Conservation (phyloP, 1,140 invertebrate genomes). For the Papilio aristodemus region DNA sequence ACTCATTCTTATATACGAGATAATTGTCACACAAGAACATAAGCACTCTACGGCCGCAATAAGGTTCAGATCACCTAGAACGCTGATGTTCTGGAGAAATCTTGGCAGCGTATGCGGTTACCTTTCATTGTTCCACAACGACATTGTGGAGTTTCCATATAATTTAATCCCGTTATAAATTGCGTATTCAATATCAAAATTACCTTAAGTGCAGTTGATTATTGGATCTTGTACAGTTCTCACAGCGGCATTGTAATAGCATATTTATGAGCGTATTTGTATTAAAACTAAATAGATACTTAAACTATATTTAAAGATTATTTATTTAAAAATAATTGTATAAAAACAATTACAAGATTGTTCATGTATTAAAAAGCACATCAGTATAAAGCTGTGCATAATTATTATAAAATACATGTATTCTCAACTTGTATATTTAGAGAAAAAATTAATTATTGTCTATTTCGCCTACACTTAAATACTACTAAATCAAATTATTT, state of each 20-base stretch:
- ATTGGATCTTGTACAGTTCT: conserved; percentile 4
- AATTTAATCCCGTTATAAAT: conserved; percentile 23
- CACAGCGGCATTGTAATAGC: neutral
- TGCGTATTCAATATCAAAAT: conserved; percentile 28
- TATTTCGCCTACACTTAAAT: too few species aligned
- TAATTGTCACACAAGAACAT: conserved; percentile 26
- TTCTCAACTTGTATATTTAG: too few species aligned
- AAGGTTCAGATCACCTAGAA: conserved; percentile 37
- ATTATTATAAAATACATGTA: too few species aligned
- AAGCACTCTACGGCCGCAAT: conserved; percentile 34
- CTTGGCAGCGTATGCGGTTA: conserved; percentile 29
- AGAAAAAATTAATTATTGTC: too few species aligned
- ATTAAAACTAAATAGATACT: neutral
- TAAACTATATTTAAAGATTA: neutral
- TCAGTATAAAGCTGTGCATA: too few species aligned
- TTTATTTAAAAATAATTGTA: too few species aligned
- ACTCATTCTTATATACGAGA: conserved; percentile 53
- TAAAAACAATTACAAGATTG: too few species aligned
- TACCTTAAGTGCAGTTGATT: conserved; percentile 19
- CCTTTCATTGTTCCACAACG: conserved; percentile 29
- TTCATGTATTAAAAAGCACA: too few species aligned
- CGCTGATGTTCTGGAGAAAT: conserved; percentile 33
- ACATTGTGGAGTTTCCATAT: conserved; percentile 32
- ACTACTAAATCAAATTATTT: too few species aligned
- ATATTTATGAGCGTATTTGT: neutral